A percentile compares a stretch with the other conserved stretches of the same genome.
Evolutionary conservation across 2,113 vertebrate species (phyloP).

Genomic region (Ameiurus melas): DNA sequence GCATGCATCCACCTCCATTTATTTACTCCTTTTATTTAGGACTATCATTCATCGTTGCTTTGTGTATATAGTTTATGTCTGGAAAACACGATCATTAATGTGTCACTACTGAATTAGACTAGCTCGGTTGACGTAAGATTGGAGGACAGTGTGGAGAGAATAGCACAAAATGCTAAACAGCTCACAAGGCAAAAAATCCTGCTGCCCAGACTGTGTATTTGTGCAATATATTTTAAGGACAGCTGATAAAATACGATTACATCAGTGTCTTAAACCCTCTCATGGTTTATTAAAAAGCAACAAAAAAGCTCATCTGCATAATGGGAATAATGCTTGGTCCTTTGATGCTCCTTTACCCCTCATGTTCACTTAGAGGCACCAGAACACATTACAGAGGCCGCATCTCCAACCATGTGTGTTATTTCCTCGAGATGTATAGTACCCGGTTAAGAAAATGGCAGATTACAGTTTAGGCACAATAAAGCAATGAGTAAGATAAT

Average conservation of each 20-base stretch:
- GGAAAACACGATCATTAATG: not conserved
- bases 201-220: not conserved
- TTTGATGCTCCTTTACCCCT: not conserved
- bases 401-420: not conserved
- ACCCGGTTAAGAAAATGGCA: not conserved
- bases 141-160: not conserved
- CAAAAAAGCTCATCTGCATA: not conserved
- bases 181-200: not conserved
- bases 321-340: not conserved
- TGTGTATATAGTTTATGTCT: not conserved
- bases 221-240: not conserved
- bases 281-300: not conserved
- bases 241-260: not conserved
- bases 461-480: not conserved
- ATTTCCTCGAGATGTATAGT: not conserved
- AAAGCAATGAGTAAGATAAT: not conserved
- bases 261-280: not conserved
- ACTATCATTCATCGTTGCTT: not conserved
- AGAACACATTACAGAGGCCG: not conserved
- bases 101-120: not conserved
- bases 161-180: not conserved
- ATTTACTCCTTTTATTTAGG: not conserved
- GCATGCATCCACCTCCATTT: not conserved
- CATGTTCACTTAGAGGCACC: not conserved
- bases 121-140: not conserved